Conservation (phyloP, 2,113 vertebrate genomes). For the Notarius quadriscutis region DNA sequence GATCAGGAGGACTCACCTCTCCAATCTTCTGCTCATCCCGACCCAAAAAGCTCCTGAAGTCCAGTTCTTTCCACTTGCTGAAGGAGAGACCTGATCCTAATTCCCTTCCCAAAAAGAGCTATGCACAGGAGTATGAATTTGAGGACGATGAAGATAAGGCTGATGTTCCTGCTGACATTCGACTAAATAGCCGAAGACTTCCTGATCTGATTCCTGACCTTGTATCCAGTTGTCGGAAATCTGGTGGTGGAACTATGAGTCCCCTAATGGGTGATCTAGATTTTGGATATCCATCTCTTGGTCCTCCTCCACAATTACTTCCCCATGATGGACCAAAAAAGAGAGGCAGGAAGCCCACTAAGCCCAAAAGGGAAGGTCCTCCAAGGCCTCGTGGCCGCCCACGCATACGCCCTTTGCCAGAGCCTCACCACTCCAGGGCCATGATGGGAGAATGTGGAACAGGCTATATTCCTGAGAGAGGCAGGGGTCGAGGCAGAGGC, state of each 20-base stretch:
- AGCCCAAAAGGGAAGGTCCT: constrained; percentile 87
- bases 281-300: constrained; percentile 79
- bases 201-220: constrained; percentile 85
- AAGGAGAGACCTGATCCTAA: constrained; percentile 85
- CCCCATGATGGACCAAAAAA: constrained; percentile 82
- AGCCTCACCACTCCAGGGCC: constrained; percentile 72
- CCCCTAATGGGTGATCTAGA: constrained; percentile 88
- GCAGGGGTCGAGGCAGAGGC: constrained; percentile 68
- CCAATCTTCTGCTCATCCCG: constrained; percentile 92
- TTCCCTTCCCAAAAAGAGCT: constrained; percentile 88
- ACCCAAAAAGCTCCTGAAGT: constrained; percentile 91
- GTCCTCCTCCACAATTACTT: constrained; percentile 68
- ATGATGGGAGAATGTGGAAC: constrained; percentile 73
- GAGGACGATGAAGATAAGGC: constrained; percentile 92
- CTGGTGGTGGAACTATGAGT: constrained; percentile 77
- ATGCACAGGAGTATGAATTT: constrained; percentile 93
- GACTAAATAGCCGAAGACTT: constrained; percentile 86
- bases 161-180: constrained; percentile 87
- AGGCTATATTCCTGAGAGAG: constrained; percentile 61
- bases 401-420: constrained; percentile 84
- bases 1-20: constrained; percentile 76
- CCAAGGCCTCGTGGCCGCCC: constrained; percentile 85
- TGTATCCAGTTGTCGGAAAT: constrained; percentile 87
- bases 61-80: constrained; percentile 88
- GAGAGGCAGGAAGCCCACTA: constrained; percentile 85